These are phyloP conservation scores for Oriolus oriolus DNA, from an alignment of 2,113 vertebrate species.

Conservation along the genomic window DNA sequence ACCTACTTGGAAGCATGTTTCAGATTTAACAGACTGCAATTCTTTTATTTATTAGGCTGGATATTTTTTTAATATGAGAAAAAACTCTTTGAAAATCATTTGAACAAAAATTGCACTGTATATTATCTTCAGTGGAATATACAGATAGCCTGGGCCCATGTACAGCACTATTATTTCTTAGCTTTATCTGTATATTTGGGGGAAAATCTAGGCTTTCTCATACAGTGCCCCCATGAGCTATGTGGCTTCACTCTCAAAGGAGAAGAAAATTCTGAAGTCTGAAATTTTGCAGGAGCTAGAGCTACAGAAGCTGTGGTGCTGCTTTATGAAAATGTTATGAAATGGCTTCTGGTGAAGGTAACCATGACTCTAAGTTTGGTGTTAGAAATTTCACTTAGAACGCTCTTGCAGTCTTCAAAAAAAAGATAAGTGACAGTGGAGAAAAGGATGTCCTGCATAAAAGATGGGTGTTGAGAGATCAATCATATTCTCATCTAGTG, in stretches of 20 bases:
- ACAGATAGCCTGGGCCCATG: neutral
- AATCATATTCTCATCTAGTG: neutral
- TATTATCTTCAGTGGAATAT: neutral
- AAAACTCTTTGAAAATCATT: neutral
- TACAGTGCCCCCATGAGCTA: neutral
- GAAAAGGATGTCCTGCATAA: neutral
- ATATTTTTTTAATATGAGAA: neutral
- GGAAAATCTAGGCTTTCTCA: neutral
- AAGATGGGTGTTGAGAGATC: neutral
- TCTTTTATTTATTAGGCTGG: neutral
- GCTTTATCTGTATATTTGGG: neutral
- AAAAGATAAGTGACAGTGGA: neutral
- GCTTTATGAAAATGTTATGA: neutral
- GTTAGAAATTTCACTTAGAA: neutral
- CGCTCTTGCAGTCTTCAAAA: neutral
- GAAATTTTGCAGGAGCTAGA: neutral
- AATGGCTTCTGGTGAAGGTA: neutral
- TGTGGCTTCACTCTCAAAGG: neutral
- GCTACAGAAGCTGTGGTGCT: neutral
- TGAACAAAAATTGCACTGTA: neutral
- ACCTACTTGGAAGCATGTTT: neutral
- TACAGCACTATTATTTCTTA: neutral
- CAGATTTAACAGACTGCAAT: neutral
- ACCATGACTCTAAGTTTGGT: neutral
- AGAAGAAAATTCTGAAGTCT: neutral